phyloP scores from a whole-genome alignment of 2,113 vertebrate species.

The Epinephelus cyanopodus region DNA sequence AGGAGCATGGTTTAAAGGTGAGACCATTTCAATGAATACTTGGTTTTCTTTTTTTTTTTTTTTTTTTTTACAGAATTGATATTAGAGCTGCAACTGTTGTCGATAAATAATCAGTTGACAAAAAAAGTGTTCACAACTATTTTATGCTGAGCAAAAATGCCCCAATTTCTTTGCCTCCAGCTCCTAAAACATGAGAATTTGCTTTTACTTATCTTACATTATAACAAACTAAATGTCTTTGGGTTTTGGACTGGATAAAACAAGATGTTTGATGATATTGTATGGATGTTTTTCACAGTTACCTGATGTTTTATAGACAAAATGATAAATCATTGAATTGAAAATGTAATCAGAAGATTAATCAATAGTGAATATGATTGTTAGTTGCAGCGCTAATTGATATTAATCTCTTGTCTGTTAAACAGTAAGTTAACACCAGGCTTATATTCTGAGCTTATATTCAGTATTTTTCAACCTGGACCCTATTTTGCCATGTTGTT shows the following conservation, averaged over 20 bases:
- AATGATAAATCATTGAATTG: neutral
- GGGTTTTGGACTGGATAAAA: neutral
- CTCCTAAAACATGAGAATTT: neutral
- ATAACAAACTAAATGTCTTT: neutral
- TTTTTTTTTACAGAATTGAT: too few species aligned
- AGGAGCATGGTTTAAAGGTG: slow-evolving; percentile 99
- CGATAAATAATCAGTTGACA: too few species aligned
- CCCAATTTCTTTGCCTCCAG: neutral
- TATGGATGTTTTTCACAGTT: neutral
- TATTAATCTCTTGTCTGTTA: too few species aligned
- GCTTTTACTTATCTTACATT: neutral
- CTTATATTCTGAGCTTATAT: too few species aligned
- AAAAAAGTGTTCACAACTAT: neutral
- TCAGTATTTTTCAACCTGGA: too few species aligned
- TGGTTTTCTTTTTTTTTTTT: too few species aligned
- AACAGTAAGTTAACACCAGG: too few species aligned
- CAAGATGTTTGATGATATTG: neutral
- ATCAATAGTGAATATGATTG: neutral
- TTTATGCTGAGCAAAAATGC: neutral
- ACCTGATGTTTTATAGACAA: neutral
- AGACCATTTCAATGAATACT: slow-evolving; percentile 14
- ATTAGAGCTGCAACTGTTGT: neutral
- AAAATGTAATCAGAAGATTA: neutral
- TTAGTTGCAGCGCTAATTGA: neutral
- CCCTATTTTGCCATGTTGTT: too few species aligned